Evolutionary conservation across 2,888 invertebrate genomes (phyloP).

Genomic region (Hipparchia semele): DNA sequence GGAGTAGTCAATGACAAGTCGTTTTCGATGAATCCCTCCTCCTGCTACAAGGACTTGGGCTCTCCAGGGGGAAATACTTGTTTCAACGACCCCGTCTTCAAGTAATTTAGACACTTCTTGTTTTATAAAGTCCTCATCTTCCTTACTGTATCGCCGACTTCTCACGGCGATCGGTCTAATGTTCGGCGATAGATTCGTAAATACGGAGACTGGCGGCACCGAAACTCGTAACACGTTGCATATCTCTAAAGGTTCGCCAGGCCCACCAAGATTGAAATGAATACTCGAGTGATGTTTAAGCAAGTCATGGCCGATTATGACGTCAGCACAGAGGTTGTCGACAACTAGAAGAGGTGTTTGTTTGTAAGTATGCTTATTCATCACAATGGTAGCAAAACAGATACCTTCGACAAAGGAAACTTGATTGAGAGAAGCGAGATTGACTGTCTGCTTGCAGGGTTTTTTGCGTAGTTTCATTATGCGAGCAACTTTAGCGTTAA

Average conservation of each 20-base stretch:
- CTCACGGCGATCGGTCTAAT: slow-evolving; percentile 19
- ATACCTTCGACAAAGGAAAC: slow-evolving; percentile 16
- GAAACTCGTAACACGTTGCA: slow-evolving; percentile 22
- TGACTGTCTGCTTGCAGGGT: slow-evolving; percentile 15
- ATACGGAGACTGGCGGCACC: slow-evolving; percentile 17
- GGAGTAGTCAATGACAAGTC: slow-evolving; percentile 45
- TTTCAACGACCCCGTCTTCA: slow-evolving; percentile 24
- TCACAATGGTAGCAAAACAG: slow-evolving; percentile 4
- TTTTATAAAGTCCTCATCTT: slow-evolving; percentile 22
- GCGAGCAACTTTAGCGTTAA: too few species aligned
- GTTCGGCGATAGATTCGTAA: slow-evolving; percentile 8
- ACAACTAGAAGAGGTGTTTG: slow-evolving; percentile 18
- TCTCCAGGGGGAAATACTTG: slow-evolving; percentile 30
- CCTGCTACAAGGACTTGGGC: slow-evolving; percentile 10
- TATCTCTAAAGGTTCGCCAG: slow-evolving; percentile 19
- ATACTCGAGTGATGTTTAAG: slow-evolving; percentile 20
- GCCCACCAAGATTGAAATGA: slow-evolving; percentile 21
- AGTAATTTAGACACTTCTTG: slow-evolving; percentile 24
- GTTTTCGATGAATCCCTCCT: slow-evolving; percentile 38
- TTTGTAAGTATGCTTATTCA: slow-evolving; percentile 15
- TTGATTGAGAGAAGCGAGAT: neutral
- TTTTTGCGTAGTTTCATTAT: neutral
- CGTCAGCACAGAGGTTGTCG: slow-evolving; percentile 26
- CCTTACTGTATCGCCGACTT: slow-evolving; percentile 14
- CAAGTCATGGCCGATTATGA: slow-evolving; percentile 33